Percentiles rank a stretch among this genome's conserved stretches.
Evolutionary conservation across 2,113 vertebrate genomes (phyloP).

Genomic region (Centropristis striata): DNA sequence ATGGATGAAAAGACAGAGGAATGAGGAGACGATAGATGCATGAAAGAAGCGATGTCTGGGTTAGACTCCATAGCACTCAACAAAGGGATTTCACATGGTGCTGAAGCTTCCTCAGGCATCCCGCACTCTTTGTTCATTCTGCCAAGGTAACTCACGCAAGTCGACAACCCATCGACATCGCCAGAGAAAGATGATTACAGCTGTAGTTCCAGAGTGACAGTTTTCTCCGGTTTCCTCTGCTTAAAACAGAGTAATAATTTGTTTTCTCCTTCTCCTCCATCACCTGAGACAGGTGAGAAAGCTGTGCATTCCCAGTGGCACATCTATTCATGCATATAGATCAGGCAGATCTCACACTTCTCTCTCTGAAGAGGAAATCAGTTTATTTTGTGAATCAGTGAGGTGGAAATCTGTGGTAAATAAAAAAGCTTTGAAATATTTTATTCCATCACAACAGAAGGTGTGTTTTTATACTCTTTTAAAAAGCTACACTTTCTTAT

Average conservation of each 20-base stretch:
- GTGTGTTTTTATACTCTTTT: not conserved
- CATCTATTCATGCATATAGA: conserved; percentile 49
- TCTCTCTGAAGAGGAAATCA: conserved; percentile 30
- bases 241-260: conserved; percentile 39
- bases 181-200: conserved; percentile 55
- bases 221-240: not conserved
- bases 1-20: conserved; percentile 22
- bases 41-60: conserved; percentile 39
- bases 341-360: conserved; percentile 31
- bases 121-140: conserved; percentile 57
- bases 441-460: not conserved
- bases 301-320: conserved; percentile 34
- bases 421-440: conserved; percentile 1
- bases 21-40: conserved; percentile 30
- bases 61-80: conserved; percentile 31
- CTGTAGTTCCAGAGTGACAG: conserved; percentile 51
- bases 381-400: conserved; percentile 28
- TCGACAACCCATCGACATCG: conserved; percentile 38
- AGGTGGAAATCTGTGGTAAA: conserved; percentile 23
- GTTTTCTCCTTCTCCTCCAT: conserved; percentile 55
- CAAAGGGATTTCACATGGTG: conserved; percentile 46
- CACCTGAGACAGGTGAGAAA: conserved; percentile 52
- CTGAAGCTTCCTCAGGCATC: conserved; percentile 43
- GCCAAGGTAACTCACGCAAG: conserved; percentile 56
- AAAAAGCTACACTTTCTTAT: not conserved